Base-by-base conservation (phyloP, 1,140 invertebrate genomes). In the Paramacrobiotus metropolitanus region DNA sequence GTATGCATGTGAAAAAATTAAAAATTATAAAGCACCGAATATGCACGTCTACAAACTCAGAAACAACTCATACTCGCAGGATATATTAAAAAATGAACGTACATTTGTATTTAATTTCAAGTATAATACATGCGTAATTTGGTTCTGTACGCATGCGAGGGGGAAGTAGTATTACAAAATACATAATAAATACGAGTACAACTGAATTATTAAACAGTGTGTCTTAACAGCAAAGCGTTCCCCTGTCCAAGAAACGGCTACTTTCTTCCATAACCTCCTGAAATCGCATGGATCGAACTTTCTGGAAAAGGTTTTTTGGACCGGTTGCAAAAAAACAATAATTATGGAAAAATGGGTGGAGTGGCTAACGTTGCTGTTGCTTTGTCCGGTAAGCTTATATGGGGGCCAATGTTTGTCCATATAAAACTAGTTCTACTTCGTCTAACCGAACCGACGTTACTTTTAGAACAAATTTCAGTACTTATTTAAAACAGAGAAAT, bases 271-370 rank as follows among this genome's bases (percentile, higher is more conserved):
- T 69, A 90, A 87, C 4, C 77, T 95, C 62, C 74, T 94, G 62
- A 84, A 86, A 21, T 90, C 87, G 63, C 90, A 95, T 73, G 90
- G 90, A 65, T 87, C 89, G 64, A 92, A 94, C 76, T 95, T 93
- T 71, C 76, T 94, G 68, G 89, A 92, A 72, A 95, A 94, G 74
- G 76, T 95, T 30, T 94, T 94, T 68, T 89, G 89, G 60, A 84
- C 79, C 69, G 93, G 92, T n/a, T n/a, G n/a, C n/a, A n/a, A 76
- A 90, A 89, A 21, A 77, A 88, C 65, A 86, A 93, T 69, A 85
- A 87, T 0, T 77, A 94, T 29, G 80, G 81, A 64, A 87, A 86
- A 0, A 77, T 95, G 24, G 91, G 91, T 29, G 91, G 90, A 31
- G 86, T 93, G 3, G 84, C 92, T 68, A 84, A 86, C 73, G 89